Conservation (phyloP, 1,140 invertebrate species). For the Drusus annulatus region DNA sequence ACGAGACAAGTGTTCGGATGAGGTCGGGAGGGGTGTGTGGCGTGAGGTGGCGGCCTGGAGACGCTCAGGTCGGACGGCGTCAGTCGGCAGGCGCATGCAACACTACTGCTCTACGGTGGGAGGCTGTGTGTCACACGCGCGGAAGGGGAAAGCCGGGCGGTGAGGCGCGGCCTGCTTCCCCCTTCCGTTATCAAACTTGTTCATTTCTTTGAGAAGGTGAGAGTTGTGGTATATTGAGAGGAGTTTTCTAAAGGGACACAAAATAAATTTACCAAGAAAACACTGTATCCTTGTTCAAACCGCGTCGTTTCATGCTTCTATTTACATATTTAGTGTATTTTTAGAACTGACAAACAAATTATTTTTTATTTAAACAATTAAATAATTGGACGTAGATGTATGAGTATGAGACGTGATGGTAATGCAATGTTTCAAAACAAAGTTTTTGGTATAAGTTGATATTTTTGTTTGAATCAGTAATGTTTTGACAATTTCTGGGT, state of each 20-base stretch:
- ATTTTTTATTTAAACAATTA: neutral
- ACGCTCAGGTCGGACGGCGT: slow-evolving; percentile 36
- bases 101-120: slow-evolving; percentile 51
- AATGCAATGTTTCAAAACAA: too few relatives aligned
- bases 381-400: neutral
- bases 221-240: slow-evolving; percentile 4
- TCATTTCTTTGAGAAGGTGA: neutral
- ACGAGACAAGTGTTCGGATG: slow-evolving; percentile 18
- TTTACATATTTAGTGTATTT: neutral
- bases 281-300: neutral
- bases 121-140: slow-evolving; percentile 31
- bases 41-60: slow-evolving; percentile 12
- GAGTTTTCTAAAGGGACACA: slow-evolving; percentile 19
- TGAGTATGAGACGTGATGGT: neutral
- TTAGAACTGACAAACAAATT: neutral
- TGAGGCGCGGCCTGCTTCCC: neutral
- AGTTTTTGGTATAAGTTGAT: too few relatives aligned
- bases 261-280: slow-evolving; percentile 10
- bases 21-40: neutral
- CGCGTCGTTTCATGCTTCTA: slow-evolving; percentile 3
- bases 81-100: slow-evolving; percentile 51
- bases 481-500: too few relatives aligned
- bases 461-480: too few relatives aligned
- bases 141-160: slow-evolving; percentile 36
- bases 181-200: neutral